Base-by-base conservation (phyloP, 2,113 vertebrate species). In the Planiliza haematocheilus region DNA sequence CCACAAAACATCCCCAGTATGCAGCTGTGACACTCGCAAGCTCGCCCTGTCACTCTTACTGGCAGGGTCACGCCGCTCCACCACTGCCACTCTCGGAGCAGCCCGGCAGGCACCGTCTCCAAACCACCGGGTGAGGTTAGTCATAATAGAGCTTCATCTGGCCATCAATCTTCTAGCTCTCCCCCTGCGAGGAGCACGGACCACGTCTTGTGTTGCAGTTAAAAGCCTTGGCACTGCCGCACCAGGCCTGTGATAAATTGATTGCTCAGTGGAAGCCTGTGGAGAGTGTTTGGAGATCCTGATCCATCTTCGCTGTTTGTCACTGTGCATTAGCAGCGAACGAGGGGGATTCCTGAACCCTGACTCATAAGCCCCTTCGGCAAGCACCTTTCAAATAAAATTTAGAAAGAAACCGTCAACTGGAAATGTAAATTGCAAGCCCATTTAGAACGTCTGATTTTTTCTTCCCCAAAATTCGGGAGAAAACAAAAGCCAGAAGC, bases 111-210 rank as follows among this genome's bases (percentile, higher is more conserved):
- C 77, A 73, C 45, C 8, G 61, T 67, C 76, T 81, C 52, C 59
- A 84, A 90, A 86, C 83, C 85, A 51, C 82, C 73, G 59, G 79
- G 74, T 65, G 74, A 56, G 74, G 72, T 75, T 74, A 77, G 79
- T 91, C 88, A 88, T 85, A 87, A 91, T 72, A 78, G 78, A 78
- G 77, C 69, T 80, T 84, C 85, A 85, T 89, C 82, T 82, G 82
- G 81, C 81, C 81, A 83, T 88, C 84, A 74, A 77, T 87, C 82
- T 81, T 83, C 71, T 76, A 57, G 48, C 67, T 74, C 64, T 75
- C 74, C 56, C 67, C 66, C 72, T 79, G 77, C 58, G 77, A 87
- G 80, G 79, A 60, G 78, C 59, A 64, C 11, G 57, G 76, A 68
- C 60, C 37, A 34, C 48, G 60, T 82, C 78, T 83, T 90, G 71